Evolutionary conservation across 2,113 vertebrate species (phyloP), one percentile per base, ranked within the genome.

Genomic region (Callithrix jacchus): DNA sequence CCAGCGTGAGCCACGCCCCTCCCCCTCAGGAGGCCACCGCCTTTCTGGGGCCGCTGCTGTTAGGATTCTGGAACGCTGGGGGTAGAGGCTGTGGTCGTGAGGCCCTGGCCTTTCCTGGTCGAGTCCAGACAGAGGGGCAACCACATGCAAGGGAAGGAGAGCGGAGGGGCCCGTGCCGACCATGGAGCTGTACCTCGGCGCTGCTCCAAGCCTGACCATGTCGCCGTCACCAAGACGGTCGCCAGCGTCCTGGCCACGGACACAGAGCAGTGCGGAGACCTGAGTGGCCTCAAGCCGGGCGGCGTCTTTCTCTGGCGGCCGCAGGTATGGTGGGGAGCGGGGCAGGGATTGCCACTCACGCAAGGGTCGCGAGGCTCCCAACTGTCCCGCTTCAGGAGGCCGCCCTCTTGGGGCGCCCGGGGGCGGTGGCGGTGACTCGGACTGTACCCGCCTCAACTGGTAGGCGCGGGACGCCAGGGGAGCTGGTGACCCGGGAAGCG

Each of bases 141-240:
- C 79, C 0, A 23, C 32, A 25, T 79, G 25, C 37, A 49, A 64
- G 68, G 52, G 83, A 20, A 25, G 9, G 40, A 17, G n/a, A 42
- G 10, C 35, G 2, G 42, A 47, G 3, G 30, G 76, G 49, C 40
- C 91, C 2, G 1, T 47, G 74, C 32, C 11, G 0, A 37, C 74
- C 7, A 97, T 97, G 98, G 97, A 97, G 61, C 74, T 96, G 56
- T 97, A 98, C 93, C 96, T 97, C 74, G 94, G 97, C 2, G 58
- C 97, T 97, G 98, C 71, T 96, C 96, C 76, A 97, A 96, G 91
- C 82, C 84, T 0, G 97, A 96, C 40, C 74, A 54, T 0, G 9
- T 42, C 16, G n/a, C 96, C 0, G 80, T 96, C 85, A 2, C 37
- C 83, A 97, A 68, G 68, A 89, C 91, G 3, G 93, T 95, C 45